Percentiles rank a stretch among this genome's conserved stretches.
These are phyloP conservation scores for Schrankia costaestrigalis DNA, from an alignment of 2,888 invertebrate genomes.

Conservation along the genomic window DNA sequence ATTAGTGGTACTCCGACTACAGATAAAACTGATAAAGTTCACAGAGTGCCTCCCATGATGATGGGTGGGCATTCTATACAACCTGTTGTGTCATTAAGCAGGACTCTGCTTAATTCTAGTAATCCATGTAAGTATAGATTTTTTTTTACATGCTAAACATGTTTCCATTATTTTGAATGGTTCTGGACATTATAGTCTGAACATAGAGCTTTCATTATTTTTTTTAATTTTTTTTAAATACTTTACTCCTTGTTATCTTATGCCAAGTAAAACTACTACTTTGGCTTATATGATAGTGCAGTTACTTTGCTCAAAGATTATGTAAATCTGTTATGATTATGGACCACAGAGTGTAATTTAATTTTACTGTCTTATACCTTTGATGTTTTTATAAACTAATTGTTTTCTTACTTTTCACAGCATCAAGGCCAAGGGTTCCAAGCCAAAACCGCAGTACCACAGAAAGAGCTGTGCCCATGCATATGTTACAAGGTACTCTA, in stretches of 20 bases:
- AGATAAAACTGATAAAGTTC: slow-evolving; percentile 47
- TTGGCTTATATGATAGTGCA: too few species aligned
- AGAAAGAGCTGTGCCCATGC: slow-evolving; percentile 59
- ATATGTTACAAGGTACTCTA: slow-evolving; percentile 71
- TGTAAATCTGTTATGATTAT: background rate
- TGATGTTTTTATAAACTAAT: background rate
- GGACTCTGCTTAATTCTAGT: slow-evolving; percentile 52
- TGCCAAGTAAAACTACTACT: too few species aligned
- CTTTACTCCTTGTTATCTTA: too few species aligned
- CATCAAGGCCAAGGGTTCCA: slow-evolving; percentile 39
- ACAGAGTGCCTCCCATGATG: slow-evolving; percentile 62
- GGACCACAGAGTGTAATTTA: background rate
- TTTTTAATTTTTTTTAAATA: too few species aligned
- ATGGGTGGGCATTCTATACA: slow-evolving; percentile 66
- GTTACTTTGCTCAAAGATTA: background rate
- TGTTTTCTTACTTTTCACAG: slow-evolving; percentile 23
- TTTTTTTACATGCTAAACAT: background rate
- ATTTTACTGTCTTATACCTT: background rate
- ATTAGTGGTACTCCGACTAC: slow-evolving; percentile 46
- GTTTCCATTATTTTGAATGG: too few species aligned
- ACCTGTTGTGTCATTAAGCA: slow-evolving; percentile 64
- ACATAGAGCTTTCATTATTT: too few species aligned
- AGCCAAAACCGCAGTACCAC: slow-evolving; percentile 45
- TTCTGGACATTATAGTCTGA: too few species aligned
- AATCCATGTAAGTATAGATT: slow-evolving; percentile 41